These are phyloP conservation scores for Lordiphosa stackelbergi DNA, from an alignment of 1,140 invertebrate genomes.

Conservation along the genomic window DNA sequence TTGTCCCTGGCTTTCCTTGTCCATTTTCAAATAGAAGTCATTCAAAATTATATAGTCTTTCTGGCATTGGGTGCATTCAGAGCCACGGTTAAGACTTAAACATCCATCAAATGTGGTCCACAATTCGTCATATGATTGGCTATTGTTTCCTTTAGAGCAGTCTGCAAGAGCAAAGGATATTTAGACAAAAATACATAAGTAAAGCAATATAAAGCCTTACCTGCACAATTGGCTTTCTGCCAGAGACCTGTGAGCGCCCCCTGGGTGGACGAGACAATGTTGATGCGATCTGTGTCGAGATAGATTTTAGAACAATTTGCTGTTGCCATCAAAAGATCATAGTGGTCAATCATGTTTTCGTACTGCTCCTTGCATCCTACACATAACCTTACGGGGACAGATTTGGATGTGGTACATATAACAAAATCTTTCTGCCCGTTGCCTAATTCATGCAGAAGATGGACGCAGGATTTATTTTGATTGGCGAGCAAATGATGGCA, in stretches of 20 bases:
- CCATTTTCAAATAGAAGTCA: conserved; percentile 48
- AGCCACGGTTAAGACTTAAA: neutral
- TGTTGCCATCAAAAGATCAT: conserved; percentile 12
- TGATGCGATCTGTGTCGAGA: conserved; percentile 61
- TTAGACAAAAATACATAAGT: neutral
- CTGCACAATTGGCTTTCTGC: conserved; percentile 57
- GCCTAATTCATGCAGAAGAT: conserved; percentile 31
- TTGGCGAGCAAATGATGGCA: neutral
- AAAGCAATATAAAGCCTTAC: conserved; percentile 29
- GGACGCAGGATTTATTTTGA: neutral
- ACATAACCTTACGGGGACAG: conserved; percentile 54
- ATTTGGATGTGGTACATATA: conserved; percentile 49
- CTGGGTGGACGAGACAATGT: conserved; percentile 54
- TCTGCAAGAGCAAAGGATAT: conserved; percentile 26
- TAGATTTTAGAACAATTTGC: conserved; percentile 48
- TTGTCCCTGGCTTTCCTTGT: conserved; percentile 46
- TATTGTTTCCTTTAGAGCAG: conserved; percentile 39
- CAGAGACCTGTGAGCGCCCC: conserved; percentile 46
- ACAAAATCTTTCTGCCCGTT: conserved; percentile 44
- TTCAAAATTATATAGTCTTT: conserved; percentile 41
- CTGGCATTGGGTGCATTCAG: conserved; percentile 35
- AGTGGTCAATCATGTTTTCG: conserved; percentile 3
- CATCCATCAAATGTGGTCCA: neutral
- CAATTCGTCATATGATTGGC: conserved; percentile 5
- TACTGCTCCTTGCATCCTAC: conserved; percentile 16